Percentiles rank a stretch among this genome's conserved stretches.
These are phyloP conservation scores for Melanotaenia duboulayi DNA, from an alignment of 2,113 vertebrate genomes.

Conservation along the genomic window DNA sequence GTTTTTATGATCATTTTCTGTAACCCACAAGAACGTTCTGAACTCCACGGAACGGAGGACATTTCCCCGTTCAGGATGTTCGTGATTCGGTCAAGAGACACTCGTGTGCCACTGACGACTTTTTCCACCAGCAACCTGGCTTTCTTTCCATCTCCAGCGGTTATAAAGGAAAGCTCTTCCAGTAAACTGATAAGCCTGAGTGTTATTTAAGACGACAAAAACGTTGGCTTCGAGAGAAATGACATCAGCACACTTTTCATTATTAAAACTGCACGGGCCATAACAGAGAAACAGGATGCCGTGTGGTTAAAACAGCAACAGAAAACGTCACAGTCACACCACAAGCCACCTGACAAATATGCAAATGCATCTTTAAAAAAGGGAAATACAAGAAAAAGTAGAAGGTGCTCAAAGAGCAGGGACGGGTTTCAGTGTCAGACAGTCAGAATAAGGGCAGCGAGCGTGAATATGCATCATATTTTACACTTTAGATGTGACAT, in stretches of 20 bases:
- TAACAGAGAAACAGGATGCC: slow-evolving; percentile 80
- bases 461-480: slow-evolving; percentile 45
- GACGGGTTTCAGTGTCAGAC: neutral
- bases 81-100: neutral
- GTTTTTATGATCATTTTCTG: neutral
- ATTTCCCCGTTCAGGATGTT: slow-evolving; percentile 16
- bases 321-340: slow-evolving; percentile 67
- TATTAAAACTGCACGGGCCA: slow-evolving; percentile 74
- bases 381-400: neutral
- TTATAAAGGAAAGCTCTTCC: slow-evolving; percentile 76
- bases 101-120: slow-evolving; percentile 37
- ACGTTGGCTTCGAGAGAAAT: slow-evolving; percentile 76
- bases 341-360: slow-evolving; percentile 65
- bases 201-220: slow-evolving; percentile 58
- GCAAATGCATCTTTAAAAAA: slow-evolving; percentile 30
- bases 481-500: slow-evolving; percentile 56
- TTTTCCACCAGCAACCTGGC: slow-evolving; percentile 12
- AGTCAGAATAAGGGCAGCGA: slow-evolving; percentile 19
- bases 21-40: neutral
- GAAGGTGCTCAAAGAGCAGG: neutral
- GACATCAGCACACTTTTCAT: slow-evolving; percentile 80
- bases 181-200: slow-evolving; percentile 72
- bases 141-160: slow-evolving; percentile 65
- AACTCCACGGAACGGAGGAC: neutral
- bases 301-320: slow-evolving; percentile 77